A percentile compares a stretch with the other conserved stretches of the same genome.
phyloP scores from a whole-genome alignment of 1,140 invertebrate genomes.

The Pinna nobilis region DNA sequence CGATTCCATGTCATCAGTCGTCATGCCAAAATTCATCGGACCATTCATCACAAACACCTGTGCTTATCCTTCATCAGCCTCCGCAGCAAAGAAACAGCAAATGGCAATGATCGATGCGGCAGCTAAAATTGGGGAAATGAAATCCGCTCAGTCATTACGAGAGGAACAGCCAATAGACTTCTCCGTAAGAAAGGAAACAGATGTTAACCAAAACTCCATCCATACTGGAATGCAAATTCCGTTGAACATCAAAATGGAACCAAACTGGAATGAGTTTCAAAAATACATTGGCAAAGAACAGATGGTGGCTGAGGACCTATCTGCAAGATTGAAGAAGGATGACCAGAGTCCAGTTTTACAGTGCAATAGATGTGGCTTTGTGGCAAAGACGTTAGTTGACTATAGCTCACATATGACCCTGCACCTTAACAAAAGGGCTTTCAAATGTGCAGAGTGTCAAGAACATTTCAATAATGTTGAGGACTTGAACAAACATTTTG shows the following conservation, averaged over 20 bases:
- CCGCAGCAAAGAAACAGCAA: constrained; percentile 8
- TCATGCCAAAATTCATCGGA: constrained; percentile 65
- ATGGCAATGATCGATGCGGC: not conserved
- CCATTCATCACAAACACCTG: constrained; percentile 63
- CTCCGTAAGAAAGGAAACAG: constrained; percentile 56
- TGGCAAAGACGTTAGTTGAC: constrained; percentile 63
- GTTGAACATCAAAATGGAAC: constrained; percentile 13
- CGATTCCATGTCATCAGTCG: constrained; percentile 42
- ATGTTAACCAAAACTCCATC: not conserved
- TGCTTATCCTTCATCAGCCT: not conserved
- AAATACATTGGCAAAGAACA: too few relatives aligned
- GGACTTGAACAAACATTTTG: constrained; percentile 69
- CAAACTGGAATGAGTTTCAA: not conserved
- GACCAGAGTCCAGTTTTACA: constrained; percentile 38
- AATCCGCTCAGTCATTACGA: not conserved
- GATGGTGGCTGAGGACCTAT: constrained; percentile 10
- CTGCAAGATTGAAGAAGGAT: constrained; percentile 9
- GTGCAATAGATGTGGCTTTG: constrained; percentile 64
- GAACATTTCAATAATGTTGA: constrained; percentile 68
- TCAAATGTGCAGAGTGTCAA: constrained; percentile 71
- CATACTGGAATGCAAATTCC: not conserved
- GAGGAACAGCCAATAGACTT: constrained; percentile 66
- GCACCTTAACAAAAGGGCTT: constrained; percentile 66
- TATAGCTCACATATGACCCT: constrained; percentile 69
- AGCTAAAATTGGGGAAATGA: not conserved